A percentile compares a stretch with the other conserved stretches of the same genome.
Evolutionary conservation across 2,797 vertebrate species (phyloP).

Genomic region (Acanthornis magna): DNA sequence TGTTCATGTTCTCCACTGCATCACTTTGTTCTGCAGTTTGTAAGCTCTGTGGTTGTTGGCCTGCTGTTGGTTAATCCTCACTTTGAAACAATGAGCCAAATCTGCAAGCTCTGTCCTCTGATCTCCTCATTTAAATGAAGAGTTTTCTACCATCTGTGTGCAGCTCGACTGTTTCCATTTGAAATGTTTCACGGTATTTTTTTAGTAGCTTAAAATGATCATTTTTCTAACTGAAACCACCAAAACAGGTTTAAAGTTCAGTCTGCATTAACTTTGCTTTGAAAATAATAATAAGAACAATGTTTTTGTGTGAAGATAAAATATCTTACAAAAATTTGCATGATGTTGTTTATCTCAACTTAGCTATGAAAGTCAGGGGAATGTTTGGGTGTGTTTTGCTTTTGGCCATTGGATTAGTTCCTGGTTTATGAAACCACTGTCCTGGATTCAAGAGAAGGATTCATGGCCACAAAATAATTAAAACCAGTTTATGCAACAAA

Average conservation of each 20-base stretch:
- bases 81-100: neutral
- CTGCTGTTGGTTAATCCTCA: neutral
- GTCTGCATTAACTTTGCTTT: neutral
- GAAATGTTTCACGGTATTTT: neutral
- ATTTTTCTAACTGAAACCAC: neutral
- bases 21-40: neutral
- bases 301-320: neutral
- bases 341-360: conserved; percentile 50
- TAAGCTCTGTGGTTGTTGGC: neutral
- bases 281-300: neutral
- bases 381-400: conserved; percentile 58
- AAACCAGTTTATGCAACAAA: conserved; percentile 59
- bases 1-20: neutral
- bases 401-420: conserved; percentile 59
- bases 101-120: neutral
- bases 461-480: conserved; percentile 60
- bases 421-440: conserved; percentile 63
- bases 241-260: neutral
- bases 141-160: neutral
- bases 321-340: neutral
- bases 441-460: conserved; percentile 52
- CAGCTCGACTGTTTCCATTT: conserved; percentile 10
- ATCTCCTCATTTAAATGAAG: neutral
- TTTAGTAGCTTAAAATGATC: neutral
- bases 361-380: conserved; percentile 36